phyloP scores from a whole-genome alignment of 1,140 invertebrate genomes.

The Drosophila novamexicana region DNA sequence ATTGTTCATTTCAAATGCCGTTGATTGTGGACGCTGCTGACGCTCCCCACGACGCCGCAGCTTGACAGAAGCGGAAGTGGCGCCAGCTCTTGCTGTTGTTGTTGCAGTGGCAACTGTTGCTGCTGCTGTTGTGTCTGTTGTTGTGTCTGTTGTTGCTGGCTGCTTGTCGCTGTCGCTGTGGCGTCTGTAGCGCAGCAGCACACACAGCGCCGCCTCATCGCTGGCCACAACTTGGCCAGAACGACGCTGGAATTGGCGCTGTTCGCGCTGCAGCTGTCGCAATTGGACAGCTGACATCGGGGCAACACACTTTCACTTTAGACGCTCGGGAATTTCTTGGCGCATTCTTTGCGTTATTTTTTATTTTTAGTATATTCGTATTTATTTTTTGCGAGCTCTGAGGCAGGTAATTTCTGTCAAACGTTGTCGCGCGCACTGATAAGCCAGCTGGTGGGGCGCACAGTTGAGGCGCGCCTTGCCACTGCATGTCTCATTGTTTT shows the following conservation, averaged over 20 bases:
- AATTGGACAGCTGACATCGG: conserved; percentile 33
- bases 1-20: conserved; percentile 71
- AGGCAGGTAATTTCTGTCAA: conserved; percentile 36
- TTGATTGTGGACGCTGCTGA: conserved; percentile 64
- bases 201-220: conserved; percentile 41
- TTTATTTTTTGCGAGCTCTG: conserved; percentile 2
- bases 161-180: conserved; percentile 42
- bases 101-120: conserved; percentile 10
- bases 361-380: conserved; percentile 5
- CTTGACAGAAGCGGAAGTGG: conserved; percentile 67
- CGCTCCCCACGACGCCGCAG: conserved; percentile 51
- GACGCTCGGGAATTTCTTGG: no score
- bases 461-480: conserved; percentile 19
- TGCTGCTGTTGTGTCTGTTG: background rate
- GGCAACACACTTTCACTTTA: conserved; percentile 33
- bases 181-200: conserved; percentile 62
- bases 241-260: conserved; percentile 48
- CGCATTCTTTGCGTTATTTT: background rate
- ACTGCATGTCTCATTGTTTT: conserved; percentile 29
- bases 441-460: conserved; percentile 17
- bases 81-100: conserved; percentile 31
- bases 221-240: conserved; percentile 66
- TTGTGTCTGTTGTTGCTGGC: conserved; percentile 9
- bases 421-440: conserved; percentile 30
- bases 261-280: conserved; percentile 10